Conservation (phyloP, 2,797 vertebrate species). For the Ataeniobius toweri region DNA sequence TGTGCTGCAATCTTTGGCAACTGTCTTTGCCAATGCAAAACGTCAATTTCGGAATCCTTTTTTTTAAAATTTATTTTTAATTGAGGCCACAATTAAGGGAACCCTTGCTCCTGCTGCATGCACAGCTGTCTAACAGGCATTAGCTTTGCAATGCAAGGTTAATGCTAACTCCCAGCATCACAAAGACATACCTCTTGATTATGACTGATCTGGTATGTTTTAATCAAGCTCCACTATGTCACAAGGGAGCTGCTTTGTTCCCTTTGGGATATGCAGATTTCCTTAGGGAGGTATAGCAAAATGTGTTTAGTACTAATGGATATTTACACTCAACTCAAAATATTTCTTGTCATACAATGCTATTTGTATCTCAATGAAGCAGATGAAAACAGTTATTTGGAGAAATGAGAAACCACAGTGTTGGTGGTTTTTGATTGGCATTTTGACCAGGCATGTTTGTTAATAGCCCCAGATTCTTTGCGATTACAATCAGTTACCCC, state of each 20-base stretch:
- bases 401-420: constrained; percentile 42
- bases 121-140: constrained; percentile 34
- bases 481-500: constrained; percentile 69
- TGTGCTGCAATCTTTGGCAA: neutral
- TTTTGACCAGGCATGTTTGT: constrained; percentile 67
- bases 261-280: constrained; percentile 18
- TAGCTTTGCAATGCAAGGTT: constrained; percentile 55
- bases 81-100: neutral
- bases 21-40: neutral
- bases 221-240: constrained; percentile 27
- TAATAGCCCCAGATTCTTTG: constrained; percentile 61
- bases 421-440: constrained; percentile 61
- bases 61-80: too few relatives aligned
- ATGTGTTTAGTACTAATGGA: constrained; percentile 14
- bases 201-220: neutral
- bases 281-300: constrained; percentile 19
- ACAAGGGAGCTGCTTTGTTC: constrained; percentile 23
- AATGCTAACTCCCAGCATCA: constrained; percentile 23
- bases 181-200: neutral
- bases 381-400: constrained; percentile 23
- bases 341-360: constrained; percentile 16
- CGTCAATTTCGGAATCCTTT: neutral
- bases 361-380: constrained; percentile 42
- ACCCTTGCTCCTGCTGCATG: constrained; percentile 29
- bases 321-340: neutral